phyloP scores from a whole-genome alignment of 2,888 invertebrate species.

The Thera britannica region DNA sequence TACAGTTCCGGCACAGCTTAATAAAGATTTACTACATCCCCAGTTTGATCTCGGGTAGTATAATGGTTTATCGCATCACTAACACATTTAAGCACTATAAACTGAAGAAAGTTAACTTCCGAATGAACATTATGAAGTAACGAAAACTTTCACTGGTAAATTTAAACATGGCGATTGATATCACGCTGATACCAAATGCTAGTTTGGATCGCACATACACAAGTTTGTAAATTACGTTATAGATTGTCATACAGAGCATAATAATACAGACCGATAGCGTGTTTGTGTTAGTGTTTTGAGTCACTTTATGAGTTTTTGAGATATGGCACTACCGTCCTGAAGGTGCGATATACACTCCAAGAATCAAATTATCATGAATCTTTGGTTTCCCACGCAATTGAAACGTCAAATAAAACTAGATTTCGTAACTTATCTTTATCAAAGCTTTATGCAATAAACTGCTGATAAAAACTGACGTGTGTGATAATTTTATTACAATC shows the following conservation, averaged over 20 bases:
- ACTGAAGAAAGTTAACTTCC: conserved; percentile 34
- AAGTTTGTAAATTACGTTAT: neutral
- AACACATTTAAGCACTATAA: conserved; percentile 18
- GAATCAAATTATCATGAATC: conserved; percentile 28
- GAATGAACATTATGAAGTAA: conserved; percentile 29
- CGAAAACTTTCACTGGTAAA: conserved; percentile 48
- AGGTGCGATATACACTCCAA: neutral
- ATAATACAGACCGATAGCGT: no score
- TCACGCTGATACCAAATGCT: neutral
- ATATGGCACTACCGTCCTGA: no score
- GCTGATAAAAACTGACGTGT: conserved; percentile 32
- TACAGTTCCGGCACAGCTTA: neutral
- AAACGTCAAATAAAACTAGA: conserved; percentile 21
- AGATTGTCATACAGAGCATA: no score
- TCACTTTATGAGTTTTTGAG: no score
- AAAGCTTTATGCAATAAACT: conserved; percentile 36
- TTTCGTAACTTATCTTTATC: conserved; percentile 38
- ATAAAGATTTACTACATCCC: conserved; percentile 1
- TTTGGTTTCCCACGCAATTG: conserved; percentile 48
- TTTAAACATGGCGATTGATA: conserved; percentile 41
- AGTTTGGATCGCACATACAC: neutral
- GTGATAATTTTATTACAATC: conserved; percentile 17
- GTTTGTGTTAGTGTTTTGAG: no score
- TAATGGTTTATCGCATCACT: conserved; percentile 23
- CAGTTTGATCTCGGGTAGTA: conserved; percentile 10